Percentiles rank a stretch among this genome's conserved stretches.
Evolutionary conservation across 2,888 invertebrate species (phyloP).

Genomic region (Diarsia brunnea): DNA sequence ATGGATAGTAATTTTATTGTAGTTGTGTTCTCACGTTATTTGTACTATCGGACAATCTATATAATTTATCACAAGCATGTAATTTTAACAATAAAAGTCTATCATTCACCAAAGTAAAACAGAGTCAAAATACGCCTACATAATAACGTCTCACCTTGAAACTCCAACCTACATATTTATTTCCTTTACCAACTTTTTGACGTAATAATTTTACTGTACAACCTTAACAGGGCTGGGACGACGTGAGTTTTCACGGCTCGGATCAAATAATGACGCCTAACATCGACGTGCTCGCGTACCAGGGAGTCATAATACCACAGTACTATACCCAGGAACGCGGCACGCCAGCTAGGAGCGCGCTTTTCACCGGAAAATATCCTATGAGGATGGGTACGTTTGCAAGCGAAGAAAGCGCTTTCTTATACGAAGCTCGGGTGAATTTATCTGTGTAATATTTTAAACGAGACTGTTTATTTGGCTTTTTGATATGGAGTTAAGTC

Average conservation of each 20-base stretch:
- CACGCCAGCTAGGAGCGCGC: conserved; percentile 94
- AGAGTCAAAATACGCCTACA: conserved; percentile 4
- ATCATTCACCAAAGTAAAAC: neutral
- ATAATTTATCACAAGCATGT: neutral
- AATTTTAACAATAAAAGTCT: neutral
- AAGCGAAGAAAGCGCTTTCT: conserved; percentile 59
- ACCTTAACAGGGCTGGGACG: conserved; percentile 95
- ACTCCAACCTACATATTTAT: conserved; percentile 11
- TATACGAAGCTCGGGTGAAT: conserved; percentile 40
- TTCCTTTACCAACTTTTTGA: conserved; percentile 13
- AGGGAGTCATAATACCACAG: conserved; percentile 94
- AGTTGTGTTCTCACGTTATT: neutral
- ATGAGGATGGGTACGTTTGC: conserved; percentile 92
- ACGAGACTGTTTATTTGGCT: conserved; percentile 49
- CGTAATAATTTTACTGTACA: conserved; percentile 8
- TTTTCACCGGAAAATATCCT: conserved; percentile 95
- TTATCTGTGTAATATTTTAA: conserved; percentile 56
- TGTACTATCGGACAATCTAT: neutral
- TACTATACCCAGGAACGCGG: conserved; percentile 95
- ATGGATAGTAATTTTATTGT: neutral
- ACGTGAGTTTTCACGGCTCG: conserved; percentile 96
- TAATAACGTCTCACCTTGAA: conserved; percentile 9
- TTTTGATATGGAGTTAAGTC: conserved; percentile 30
- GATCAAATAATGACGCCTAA: conserved; percentile 96
- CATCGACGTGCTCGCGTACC: conserved; percentile 95